Evolutionary conservation across 2,797 vertebrate genomes (phyloP), one percentile per base, ranked within the genome.

Genomic region (Arctocebus calabarensis): DNA sequence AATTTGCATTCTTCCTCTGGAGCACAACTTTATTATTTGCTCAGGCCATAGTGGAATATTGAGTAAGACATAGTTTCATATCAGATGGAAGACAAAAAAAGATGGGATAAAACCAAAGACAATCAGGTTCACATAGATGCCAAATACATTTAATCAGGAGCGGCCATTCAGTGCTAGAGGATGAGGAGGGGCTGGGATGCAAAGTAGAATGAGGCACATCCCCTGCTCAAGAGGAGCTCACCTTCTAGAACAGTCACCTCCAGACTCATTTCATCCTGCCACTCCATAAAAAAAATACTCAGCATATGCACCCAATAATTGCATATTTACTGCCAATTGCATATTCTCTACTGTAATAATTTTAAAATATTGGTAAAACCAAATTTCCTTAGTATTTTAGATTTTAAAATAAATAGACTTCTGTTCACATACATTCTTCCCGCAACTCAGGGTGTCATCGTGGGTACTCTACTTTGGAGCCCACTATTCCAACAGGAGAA

Each of bases 381-480:
- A 23, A 77, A 82, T 57, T 64, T 78, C 70, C 25, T 61, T 84
- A 79, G 23, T 90, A 48, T 55, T 48, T 88, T 85, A 66, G 45
- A 52, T 74, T 89, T 55, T 40, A 96, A 81, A 87, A n/a, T 52
- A 96, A 64, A 82, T 16, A 62, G 62, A 52, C 84, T 57, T 32
- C 48, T 52, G 10, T 70, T 96, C 77, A 61, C 16, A 5, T 64
- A 61, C n/a, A 61, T 83, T 32, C 77, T 94, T 34, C 5, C 48
- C 16, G 40, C 7, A n/a, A 20, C 40, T 81, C 25, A 40, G 32
- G 27, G 16, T 57, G 57, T 75, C 37, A 71, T 77, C 61, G 48
- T 19, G 48, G 64, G 52, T 19, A 32, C 22, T 23, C 13, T 23
- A 45, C 55, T 88, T 92, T 84, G 82, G 94, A 90, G n/a, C 29